A percentile compares a stretch with the other conserved stretches of the same genome.
Conservation (phyloP, 1,140 invertebrate genomes). For the Drosophila nigromelanica region DNA sequence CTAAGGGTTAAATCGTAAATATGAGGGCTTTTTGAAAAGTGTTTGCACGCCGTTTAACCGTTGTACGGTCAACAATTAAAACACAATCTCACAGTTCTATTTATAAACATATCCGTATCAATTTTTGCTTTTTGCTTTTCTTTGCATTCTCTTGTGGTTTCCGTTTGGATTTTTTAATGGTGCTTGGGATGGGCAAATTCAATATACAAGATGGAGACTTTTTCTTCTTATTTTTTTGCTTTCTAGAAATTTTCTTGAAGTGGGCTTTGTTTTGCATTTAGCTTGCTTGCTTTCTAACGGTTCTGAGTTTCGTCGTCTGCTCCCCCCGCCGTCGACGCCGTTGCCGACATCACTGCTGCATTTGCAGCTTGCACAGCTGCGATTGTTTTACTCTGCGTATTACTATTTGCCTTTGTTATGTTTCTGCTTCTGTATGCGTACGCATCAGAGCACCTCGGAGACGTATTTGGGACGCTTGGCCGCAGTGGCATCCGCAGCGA, state of each 20-base stretch:
- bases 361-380: conserved; percentile 13
- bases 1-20: conserved; percentile 53
- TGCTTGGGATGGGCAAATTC: conserved; percentile 69
- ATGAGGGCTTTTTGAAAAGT: conserved; percentile 44
- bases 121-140: conserved; percentile 31
- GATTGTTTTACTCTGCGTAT: conserved; percentile 11
- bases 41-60: conserved; percentile 59
- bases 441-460: conserved; percentile 82
- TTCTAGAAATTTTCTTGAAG: conserved; percentile 30
- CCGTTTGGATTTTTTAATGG: conserved; percentile 11
- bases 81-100: conserved; percentile 70
- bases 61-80: conserved; percentile 58
- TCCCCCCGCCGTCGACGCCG: conserved; percentile 13
- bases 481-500: conserved; percentile 49
- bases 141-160: conserved; percentile 26
- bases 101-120: conserved; percentile 55
- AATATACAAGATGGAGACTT: conserved; percentile 82
- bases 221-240: conserved; percentile 52
- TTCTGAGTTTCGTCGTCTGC: conserved; percentile 31
- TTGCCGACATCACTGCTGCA: neutral
- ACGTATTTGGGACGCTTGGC: conserved; percentile 79
- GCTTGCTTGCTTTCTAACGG: conserved; percentile 21
- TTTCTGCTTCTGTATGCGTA: conserved; percentile 72
- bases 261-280: conserved; percentile 33
- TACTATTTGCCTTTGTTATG: conserved; percentile 70